phyloP scores from a whole-genome alignment of 2,797 vertebrate genomes.

The Acridotheres tristis region DNA sequence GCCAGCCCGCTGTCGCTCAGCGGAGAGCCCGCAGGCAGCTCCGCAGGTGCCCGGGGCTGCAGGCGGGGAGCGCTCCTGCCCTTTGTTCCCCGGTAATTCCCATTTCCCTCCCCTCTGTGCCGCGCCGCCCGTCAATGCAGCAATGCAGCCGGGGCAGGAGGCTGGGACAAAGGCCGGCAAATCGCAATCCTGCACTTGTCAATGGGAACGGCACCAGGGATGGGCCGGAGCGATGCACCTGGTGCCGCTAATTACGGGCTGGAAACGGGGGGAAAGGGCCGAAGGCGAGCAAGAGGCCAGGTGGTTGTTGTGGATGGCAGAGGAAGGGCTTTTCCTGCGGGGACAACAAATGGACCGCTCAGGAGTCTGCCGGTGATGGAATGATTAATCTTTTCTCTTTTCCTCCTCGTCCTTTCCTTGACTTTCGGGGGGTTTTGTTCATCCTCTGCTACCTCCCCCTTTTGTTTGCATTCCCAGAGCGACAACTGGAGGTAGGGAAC shows the following conservation, averaged over 20 bases:
- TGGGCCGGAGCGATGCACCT: slow-evolving; percentile 64
- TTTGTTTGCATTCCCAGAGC: slow-evolving; percentile 33
- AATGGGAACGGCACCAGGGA: slow-evolving; percentile 42
- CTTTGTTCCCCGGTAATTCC: slow-evolving; percentile 69
- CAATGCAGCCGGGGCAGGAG: slow-evolving; percentile 24
- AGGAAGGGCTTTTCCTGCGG: not conserved
- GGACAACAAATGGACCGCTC: slow-evolving; percentile 28
- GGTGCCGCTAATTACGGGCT: slow-evolving; percentile 69
- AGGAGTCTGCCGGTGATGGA: not conserved
- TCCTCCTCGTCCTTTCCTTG: not conserved
- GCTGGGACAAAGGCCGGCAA: slow-evolving; percentile 64
- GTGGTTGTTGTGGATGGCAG: slow-evolving; percentile 26
- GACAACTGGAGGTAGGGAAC: slow-evolving; percentile 20
- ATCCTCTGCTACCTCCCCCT: not conserved
- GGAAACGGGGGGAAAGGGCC: not conserved
- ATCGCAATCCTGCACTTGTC: slow-evolving; percentile 35
- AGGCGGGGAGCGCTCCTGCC: slow-evolving; percentile 29
- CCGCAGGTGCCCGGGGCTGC: slow-evolving; percentile 18
- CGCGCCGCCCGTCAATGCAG: slow-evolving; percentile 1
- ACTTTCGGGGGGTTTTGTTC: not conserved
- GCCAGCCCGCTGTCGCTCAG: not conserved
- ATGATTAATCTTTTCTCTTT: slow-evolving; percentile 11
- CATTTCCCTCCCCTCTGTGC: slow-evolving; percentile 75
- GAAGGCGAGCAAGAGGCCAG: slow-evolving; percentile 22
- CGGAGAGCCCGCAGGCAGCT: not conserved